Conservation (phyloP, 2,888 invertebrate species). For the Hemaris fuciformis region DNA sequence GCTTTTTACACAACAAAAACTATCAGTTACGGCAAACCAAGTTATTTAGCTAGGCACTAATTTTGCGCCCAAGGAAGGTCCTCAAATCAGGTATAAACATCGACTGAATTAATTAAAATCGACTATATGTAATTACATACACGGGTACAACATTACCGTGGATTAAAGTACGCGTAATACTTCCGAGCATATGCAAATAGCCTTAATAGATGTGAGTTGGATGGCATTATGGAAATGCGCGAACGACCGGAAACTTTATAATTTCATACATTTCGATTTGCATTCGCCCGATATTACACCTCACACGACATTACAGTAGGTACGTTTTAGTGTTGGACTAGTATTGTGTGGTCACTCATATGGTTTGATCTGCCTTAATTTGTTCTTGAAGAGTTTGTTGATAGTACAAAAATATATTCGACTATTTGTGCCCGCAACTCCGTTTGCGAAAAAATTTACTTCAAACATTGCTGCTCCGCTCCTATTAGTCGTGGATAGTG, state of each 20-base stretch:
- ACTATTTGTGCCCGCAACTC: too few relatives aligned
- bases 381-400: too few relatives aligned
- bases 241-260: constrained; percentile 26
- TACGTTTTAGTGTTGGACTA: background rate
- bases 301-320: constrained; percentile 5
- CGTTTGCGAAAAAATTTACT: too few relatives aligned
- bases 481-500: too few relatives aligned
- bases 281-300: constrained; percentile 5
- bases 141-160: constrained; percentile 21
- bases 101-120: constrained; percentile 22
- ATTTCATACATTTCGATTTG: constrained; percentile 26
- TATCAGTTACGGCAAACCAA: background rate
- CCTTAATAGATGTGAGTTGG: constrained; percentile 15
- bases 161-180: constrained; percentile 31
- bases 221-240: constrained; percentile 28
- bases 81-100: background rate
- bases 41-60: background rate
- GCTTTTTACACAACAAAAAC: background rate
- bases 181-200: constrained; percentile 36
- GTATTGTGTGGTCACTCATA: background rate
- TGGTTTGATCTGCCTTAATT: background rate
- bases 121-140: constrained; percentile 35
- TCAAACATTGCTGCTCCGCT: too few relatives aligned
- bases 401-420: too few relatives aligned
- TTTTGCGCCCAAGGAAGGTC: background rate